Evolutionary conservation across 2,113 vertebrate genomes (phyloP), one percentile per base, ranked within the genome.

Genomic region (Nibea albiflora): DNA sequence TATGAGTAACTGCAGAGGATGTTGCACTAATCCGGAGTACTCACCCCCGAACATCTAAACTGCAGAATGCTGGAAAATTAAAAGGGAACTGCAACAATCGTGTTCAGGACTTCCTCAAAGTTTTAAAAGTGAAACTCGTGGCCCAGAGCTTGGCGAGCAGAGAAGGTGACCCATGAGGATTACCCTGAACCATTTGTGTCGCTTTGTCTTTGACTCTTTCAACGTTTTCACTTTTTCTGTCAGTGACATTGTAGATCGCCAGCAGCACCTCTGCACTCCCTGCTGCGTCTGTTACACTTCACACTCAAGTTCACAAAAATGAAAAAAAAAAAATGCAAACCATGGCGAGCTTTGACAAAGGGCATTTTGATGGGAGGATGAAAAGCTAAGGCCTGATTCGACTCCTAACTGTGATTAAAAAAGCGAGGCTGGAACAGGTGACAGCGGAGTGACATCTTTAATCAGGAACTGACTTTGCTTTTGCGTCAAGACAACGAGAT

Each of bases 241-340:
- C 26, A 2, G 54, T 24, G 76, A 76, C 85, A 76, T 79, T 78
- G 84, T 50, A 39, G 28, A 17, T 35, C 56, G 73, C 73, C 73
- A n/a, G 73, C 68, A 62, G 83, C 78, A 28, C 53, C 60, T 2
- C 44, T n/a, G 53, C 44, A 4, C 53, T n/a, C 24, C 80, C 80
- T 1, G 75, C 76, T 76, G 79, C 54, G 46, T n/a, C 69, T 22
- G 70, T 16, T 67, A 67, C 54, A 54, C 72, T 75, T 80, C 65
- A 67, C 52, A 64, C 58, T 54, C 56, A 26, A 63, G 39, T 35
- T 71, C 76, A 76, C 42, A 64, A 8, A 72, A 39, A 39, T 5
- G 5, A 31, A 31, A 31, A 26, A 26, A 26, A 26, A 26, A 64
- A 65, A 54, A 64, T 4, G 26, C 24, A 71, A 72, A 73, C 47